Percentiles rank a stretch among this genome's conserved stretches.
These are phyloP conservation scores for Calyptommatus sinebrachiatus DNA, from an alignment of 2,113 vertebrate species.

Conservation along the genomic window DNA sequence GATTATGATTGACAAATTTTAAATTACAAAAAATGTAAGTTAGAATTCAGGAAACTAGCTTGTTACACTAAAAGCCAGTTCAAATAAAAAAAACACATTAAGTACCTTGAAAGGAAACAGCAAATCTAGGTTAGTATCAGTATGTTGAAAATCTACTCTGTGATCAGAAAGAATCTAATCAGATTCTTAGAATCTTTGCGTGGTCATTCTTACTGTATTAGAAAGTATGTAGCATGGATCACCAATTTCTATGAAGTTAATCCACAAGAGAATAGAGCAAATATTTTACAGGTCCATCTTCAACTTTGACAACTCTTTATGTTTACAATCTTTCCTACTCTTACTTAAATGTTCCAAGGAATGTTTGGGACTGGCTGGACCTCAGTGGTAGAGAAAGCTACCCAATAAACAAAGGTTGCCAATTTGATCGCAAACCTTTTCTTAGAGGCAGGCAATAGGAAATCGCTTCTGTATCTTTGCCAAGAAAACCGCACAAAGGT, in stretches of 20 bases:
- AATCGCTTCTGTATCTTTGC: no score
- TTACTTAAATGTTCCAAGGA: no score
- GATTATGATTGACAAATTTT: not conserved
- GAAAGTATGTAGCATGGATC: constrained; percentile 9
- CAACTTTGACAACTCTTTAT: not conserved
- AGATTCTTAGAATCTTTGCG: not conserved
- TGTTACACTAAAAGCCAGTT: constrained; percentile 13
- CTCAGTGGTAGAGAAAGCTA: no score
- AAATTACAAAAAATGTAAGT: constrained; percentile 1
- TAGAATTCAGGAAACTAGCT: not conserved
- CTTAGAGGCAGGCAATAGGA: no score
- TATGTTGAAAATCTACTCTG: constrained; percentile 30
- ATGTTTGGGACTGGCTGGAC: no score
- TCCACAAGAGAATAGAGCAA: constrained; percentile 40
- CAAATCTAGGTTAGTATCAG: constrained; percentile 44
- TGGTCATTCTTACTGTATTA: not conserved
- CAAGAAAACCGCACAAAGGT: no score
- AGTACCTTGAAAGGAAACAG: constrained; percentile 32
- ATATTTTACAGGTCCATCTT: constrained; percentile 31
- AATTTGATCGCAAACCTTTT: no score
- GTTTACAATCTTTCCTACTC: constrained; percentile 18
- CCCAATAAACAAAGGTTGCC: no score
- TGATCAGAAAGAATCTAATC: constrained; percentile 27
- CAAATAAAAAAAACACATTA: constrained; percentile 17
- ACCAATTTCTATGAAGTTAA: constrained; percentile 34